Evolutionary conservation across 2,797 vertebrate genomes (phyloP).

Genomic region (Enteromius anoplus): DNA sequence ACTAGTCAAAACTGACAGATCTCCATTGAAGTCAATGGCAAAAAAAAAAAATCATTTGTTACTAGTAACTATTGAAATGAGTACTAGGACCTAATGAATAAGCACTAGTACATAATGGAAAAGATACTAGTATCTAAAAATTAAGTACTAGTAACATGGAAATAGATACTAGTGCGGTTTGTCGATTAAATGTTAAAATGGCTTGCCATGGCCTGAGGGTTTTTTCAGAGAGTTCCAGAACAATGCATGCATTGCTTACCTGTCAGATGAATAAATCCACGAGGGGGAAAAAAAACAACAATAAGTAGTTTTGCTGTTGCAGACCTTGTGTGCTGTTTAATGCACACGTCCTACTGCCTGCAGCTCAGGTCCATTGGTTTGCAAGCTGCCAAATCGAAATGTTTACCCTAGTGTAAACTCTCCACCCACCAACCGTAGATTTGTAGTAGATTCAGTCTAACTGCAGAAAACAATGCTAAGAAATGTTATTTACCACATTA

Average conservation of each 20-base stretch:
- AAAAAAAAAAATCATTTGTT: too few species aligned
- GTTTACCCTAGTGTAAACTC: slow-evolving; percentile 8
- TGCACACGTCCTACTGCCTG: neutral
- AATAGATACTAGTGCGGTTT: too few species aligned
- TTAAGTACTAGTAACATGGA: too few species aligned
- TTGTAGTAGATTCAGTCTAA: neutral
- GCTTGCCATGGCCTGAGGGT: neutral
- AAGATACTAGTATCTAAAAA: too few species aligned
- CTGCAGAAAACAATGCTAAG: neutral
- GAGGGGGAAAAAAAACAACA: neutral
- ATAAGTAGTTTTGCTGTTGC: neutral
- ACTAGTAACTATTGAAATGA: too few species aligned
- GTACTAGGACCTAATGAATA: too few species aligned
- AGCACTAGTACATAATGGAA: too few species aligned
- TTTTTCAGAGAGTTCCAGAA: neutral
- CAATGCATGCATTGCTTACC: slow-evolving; percentile 11
- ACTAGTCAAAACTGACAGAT: too few species aligned
- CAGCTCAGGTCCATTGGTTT: slow-evolving; percentile 7
- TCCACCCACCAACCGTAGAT: slow-evolving; percentile 20
- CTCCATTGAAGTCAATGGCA: too few species aligned
- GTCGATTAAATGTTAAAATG: too few species aligned
- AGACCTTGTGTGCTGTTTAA: neutral
- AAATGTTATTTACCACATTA: neutral
- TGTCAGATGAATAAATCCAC: neutral
- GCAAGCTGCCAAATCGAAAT: neutral